Conservation (phyloP, 2,113 vertebrate species). For the Triplophysa tibetana region DNA sequence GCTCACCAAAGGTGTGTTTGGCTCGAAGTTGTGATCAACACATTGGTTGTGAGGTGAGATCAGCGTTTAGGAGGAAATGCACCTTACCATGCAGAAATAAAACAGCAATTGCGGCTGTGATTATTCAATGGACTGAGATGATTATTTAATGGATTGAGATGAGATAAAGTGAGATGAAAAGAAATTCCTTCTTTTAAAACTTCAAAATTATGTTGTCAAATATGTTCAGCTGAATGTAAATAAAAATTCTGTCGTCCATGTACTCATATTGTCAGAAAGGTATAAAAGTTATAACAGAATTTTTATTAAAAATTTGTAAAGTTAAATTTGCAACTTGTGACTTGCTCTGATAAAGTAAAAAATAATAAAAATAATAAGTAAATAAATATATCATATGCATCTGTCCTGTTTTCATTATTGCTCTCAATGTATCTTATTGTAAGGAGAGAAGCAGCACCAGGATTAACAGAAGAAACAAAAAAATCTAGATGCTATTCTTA, state of each 20-base stretch:
- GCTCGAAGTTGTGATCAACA: not conserved
- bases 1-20: slow-evolving; percentile 7
- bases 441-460: slow-evolving; percentile 19
- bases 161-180: not conserved
- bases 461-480: slow-evolving; percentile 12
- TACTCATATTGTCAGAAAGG: too few relatives aligned
- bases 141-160: not conserved
- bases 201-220: not conserved
- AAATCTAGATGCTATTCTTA: slow-evolving; percentile 37
- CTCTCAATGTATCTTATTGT: not conserved
- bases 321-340: too few relatives aligned
- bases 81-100: not conserved
- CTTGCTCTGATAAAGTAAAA: too few relatives aligned
- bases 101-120: not conserved
- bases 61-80: not conserved
- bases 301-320: too few relatives aligned
- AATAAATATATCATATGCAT: not conserved
- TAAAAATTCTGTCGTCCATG: too few relatives aligned
- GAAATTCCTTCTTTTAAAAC: too few relatives aligned
- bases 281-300: too few relatives aligned
- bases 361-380: too few relatives aligned
- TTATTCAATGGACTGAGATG: not conserved
- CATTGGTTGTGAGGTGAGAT: not conserved
- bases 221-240: not conserved
- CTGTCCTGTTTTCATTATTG: not conserved